phyloP scores from a whole-genome alignment of 2,797 vertebrate species.

The Anabas testudineus region DNA sequence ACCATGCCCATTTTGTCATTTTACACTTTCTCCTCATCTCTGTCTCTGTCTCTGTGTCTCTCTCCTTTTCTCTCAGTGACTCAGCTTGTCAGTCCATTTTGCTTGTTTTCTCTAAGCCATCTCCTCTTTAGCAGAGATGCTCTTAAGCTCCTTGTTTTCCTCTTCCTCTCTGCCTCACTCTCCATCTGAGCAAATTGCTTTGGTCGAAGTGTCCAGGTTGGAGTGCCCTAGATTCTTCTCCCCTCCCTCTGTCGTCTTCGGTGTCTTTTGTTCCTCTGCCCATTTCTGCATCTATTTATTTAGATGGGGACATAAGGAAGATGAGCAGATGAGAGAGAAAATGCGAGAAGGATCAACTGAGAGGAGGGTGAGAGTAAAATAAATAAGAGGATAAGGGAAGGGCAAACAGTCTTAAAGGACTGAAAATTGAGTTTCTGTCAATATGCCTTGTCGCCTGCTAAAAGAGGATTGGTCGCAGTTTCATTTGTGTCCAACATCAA shows the following conservation, averaged over 20 bases:
- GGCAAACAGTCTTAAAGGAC: constrained; percentile 63
- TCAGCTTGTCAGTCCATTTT: constrained; percentile 66
- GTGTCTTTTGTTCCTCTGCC: constrained; percentile 48
- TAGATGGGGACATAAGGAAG: constrained; percentile 48
- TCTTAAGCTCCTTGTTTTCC: constrained; percentile 77
- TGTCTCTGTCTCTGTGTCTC: constrained; percentile 8
- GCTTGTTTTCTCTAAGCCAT: constrained; percentile 71
- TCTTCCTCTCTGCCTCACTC: constrained; percentile 60
- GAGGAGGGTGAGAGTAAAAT: constrained; percentile 40
- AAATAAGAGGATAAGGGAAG: constrained; percentile 66
- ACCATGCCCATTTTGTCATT: constrained; percentile 56
- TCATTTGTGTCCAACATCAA: constrained; percentile 24
- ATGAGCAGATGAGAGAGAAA: constrained; percentile 31
- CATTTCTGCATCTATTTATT: constrained; percentile 75
- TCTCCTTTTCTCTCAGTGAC: constrained; percentile 36
- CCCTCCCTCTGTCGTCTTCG: constrained; percentile 19
- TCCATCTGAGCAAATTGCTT: constrained; percentile 76
- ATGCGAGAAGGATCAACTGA: constrained; percentile 10
- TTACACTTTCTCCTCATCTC: constrained; percentile 25
- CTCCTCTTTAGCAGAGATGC: constrained; percentile 73
- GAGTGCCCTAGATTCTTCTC: constrained; percentile 78
- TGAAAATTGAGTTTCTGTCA: constrained; percentile 46
- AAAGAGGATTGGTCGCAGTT: constrained; percentile 51
- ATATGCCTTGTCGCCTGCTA: constrained; percentile 29
- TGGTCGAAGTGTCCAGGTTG: constrained; percentile 77